Base-by-base conservation (phyloP, 2,113 vertebrate genomes). In the Zosterops borbonicus region DNA sequence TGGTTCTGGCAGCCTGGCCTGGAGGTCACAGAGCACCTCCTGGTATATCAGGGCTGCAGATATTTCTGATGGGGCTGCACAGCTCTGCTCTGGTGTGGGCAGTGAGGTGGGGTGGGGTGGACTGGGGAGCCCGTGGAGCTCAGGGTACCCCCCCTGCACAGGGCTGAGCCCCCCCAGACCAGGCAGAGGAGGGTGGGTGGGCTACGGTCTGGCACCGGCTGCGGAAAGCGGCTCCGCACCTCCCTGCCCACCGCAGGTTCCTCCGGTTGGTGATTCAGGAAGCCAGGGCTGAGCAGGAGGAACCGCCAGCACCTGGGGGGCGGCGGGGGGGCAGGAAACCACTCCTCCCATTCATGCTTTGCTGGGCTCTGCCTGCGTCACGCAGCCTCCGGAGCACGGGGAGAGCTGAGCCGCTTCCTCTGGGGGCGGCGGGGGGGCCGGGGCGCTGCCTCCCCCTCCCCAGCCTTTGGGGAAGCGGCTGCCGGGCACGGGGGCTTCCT, bases 261-360 rank as follows among this genome's bases (percentile, higher is more conserved):
- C 94, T 93, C 55, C 90, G 90, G 94, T 52, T 56, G 90, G 92
- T 90, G 94, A 81, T 90, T 92, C 95, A 94, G 95, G 95, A 95
- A 96, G 81, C 91, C 11, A 29, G 58, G 74, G 56, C 94, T 91
- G 82, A 59, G 94, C 92, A 79, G 94, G 92, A 89, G 94, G 94
- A 92, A 76, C 93, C 33, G 91, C 87, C 89, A 74, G 94, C 91
- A 95, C 94, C 96, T 89, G 93, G 93, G 89, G 86, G 94, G 94
- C 77, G 76, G 65, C 62, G 55, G 87, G 92, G 80, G 84, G 89
- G 67, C 91, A 87, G 91, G 89, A 95, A 94, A 87, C 93, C 95
- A 91, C 93, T 80, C 96, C 95, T 92, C 95, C 90, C 96, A 96
- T 96, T 96, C 93, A 96, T 96, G 95, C 95, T 94, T 96, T 89